Evolutionary conservation across 1,140 invertebrate species (phyloP).

Genomic region (Neomicropteryx cornuta): DNA sequence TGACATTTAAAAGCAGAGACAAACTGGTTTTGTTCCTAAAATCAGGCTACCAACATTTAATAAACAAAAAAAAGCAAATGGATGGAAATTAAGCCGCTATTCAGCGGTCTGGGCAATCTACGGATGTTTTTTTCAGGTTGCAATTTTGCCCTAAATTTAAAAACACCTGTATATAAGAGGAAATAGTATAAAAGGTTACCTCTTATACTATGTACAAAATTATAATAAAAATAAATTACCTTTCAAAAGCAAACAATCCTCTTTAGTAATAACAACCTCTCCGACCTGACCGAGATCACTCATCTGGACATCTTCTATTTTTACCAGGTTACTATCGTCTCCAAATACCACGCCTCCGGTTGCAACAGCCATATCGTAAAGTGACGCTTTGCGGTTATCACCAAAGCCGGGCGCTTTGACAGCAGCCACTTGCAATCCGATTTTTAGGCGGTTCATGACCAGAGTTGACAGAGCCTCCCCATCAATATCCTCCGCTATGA

Average conservation of each 20-base stretch:
- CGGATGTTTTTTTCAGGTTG: too few relatives aligned
- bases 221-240: too few relatives aligned
- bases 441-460: constrained; percentile 77
- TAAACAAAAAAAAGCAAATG: too few relatives aligned
- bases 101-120: too few relatives aligned
- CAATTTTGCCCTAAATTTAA: too few relatives aligned
- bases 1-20: too few relatives aligned
- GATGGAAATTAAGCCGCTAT: too few relatives aligned
- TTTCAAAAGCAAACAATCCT: constrained; percentile 85
- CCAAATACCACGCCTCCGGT: constrained; percentile 93
- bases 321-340: constrained; percentile 87
- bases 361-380: constrained; percentile 94
- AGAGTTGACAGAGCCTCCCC: constrained; percentile 68
- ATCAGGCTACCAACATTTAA: too few relatives aligned
- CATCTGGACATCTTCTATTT: constrained; percentile 87
- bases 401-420: constrained; percentile 98
- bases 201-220: too few relatives aligned
- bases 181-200: too few relatives aligned
- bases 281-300: constrained; percentile 82
- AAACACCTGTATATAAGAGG: too few relatives aligned
- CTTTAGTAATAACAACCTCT: constrained; percentile 93
- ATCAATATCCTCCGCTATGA: constrained; percentile 71
- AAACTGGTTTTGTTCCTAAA: too few relatives aligned
- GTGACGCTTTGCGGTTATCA: constrained; percentile 90
- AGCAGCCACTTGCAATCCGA: constrained; percentile 88